Conservation (phyloP, 2,888 invertebrate genomes). For the Criorhina ranunculi region DNA sequence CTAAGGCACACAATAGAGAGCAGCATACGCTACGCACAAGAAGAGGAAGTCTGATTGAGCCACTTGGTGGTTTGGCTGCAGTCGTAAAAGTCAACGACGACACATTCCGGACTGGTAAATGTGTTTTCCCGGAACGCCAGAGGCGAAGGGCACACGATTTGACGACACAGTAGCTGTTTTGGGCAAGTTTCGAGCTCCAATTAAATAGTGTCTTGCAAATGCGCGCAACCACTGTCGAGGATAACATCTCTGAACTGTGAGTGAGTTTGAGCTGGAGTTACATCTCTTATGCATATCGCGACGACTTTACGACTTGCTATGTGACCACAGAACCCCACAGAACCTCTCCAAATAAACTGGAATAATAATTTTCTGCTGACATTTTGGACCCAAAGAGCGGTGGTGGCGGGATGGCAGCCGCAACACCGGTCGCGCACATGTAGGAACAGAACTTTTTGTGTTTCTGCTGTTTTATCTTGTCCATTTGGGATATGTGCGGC, state of each 20-base stretch:
- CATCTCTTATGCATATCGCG: conserved; percentile 68
- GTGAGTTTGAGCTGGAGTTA: conserved; percentile 21
- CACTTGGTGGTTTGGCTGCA: conserved; percentile 39
- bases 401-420: conserved; percentile 34
- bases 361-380: conserved; percentile 71
- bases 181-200: conserved; percentile 70
- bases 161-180: conserved; percentile 66
- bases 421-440: conserved; percentile 22
- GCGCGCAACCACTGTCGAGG: conserved; percentile 35
- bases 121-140: conserved; percentile 67
- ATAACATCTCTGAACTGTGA: conserved; percentile 68
- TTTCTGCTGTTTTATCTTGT: conserved; percentile 55
- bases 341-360: conserved; percentile 69
- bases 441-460: conserved; percentile 40
- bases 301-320: conserved; percentile 73
- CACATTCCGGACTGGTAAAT: conserved; percentile 48
- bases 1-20: conserved; percentile 7
- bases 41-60: conserved; percentile 24
- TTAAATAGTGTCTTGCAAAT: conserved; percentile 66
- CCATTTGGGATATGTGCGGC: conserved; percentile 72
- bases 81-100: conserved; percentile 52
- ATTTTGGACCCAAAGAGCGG: conserved; percentile 72
- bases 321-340: conserved; percentile 72
- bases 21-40: conserved; percentile 9
- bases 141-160: conserved; percentile 66